Evolutionary conservation across 2,113 vertebrate genomes (phyloP).

Genomic region (Hypocryptadius cinnamomeus): DNA sequence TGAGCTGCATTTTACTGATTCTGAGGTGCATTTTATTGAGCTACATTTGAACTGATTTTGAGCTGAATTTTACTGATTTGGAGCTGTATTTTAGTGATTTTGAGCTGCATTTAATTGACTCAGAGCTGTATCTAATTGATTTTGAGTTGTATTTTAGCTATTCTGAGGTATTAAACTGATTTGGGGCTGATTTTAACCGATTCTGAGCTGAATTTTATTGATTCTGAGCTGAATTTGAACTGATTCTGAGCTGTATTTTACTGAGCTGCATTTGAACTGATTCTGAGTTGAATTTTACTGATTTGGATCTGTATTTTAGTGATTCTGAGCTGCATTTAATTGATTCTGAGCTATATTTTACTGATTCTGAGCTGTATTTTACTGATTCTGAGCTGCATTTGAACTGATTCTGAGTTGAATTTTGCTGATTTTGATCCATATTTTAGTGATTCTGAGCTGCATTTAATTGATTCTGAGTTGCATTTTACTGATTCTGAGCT

Average conservation of each 20-base stretch:
- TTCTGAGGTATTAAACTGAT: not conserved
- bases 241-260: not conserved
- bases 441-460: not conserved
- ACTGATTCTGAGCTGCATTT: too few relatives aligned
- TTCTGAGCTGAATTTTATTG: rapidly evolving
- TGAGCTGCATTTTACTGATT: not conserved
- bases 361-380: too few relatives aligned
- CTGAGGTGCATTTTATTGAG: rapidly evolving
- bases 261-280: not conserved
- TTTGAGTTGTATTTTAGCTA: not conserved
- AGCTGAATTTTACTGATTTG: not conserved
- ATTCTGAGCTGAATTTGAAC: not conserved
- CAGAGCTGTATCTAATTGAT: not conserved
- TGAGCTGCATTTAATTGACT: not conserved
- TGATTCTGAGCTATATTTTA: too few relatives aligned
- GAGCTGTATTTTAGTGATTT: not conserved
- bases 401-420: too few relatives aligned
- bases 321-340: not conserved
- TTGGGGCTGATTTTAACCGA: rapidly evolving
- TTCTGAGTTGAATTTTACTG: not conserved
- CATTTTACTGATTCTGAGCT: not conserved
- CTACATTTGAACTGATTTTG: too few relatives aligned
- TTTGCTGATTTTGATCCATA: rapidly evolving
- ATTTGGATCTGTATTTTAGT: too few relatives aligned
- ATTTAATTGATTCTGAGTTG: not conserved